Evolutionary conservation across 1,140 invertebrate genomes (phyloP).

Genomic region (Drosophila melanica): DNA sequence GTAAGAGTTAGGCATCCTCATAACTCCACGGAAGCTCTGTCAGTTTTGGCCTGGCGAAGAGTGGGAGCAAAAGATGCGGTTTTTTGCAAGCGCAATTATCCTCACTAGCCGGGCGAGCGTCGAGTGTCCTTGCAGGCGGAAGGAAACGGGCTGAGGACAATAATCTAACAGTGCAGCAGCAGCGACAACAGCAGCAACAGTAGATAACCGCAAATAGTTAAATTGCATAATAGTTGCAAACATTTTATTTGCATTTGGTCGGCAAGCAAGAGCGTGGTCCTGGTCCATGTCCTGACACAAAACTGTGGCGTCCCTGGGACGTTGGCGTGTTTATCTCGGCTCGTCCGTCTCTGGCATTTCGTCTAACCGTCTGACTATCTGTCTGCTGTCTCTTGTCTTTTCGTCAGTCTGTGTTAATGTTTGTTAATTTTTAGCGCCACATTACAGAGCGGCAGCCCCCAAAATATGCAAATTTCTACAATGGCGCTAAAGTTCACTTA

Average conservation of each 20-base stretch:
- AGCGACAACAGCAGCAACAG: slow-evolving; percentile 13
- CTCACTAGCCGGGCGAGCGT: background rate
- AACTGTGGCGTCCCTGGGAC: background rate
- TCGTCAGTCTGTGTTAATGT: slow-evolving; percentile 45
- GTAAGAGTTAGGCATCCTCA: slow-evolving; percentile 1
- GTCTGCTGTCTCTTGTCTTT: slow-evolving; percentile 3
- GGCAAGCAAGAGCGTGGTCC: background rate
- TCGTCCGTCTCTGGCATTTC: background rate
- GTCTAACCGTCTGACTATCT: background rate
- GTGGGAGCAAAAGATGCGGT: slow-evolving; percentile 13
- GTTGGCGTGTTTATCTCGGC: slow-evolving; percentile 41
- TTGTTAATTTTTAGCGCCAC: slow-evolving; percentile 55
- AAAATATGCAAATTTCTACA: slow-evolving; percentile 52
- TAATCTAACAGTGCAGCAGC: slow-evolving; percentile 42
- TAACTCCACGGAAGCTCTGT: slow-evolving; percentile 11
- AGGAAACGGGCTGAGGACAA: slow-evolving; percentile 40
- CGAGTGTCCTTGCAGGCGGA: slow-evolving; percentile 6
- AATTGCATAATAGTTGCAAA: slow-evolving; percentile 65
- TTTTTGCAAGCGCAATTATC: slow-evolving; percentile 36
- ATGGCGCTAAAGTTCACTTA: slow-evolving; percentile 32
- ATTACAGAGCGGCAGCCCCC: slow-evolving; percentile 38
- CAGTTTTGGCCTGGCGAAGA: background rate
- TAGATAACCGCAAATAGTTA: slow-evolving; percentile 63
- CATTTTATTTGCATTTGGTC: slow-evolving; percentile 61
- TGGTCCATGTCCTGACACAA: background rate